A percentile compares a stretch with the other conserved stretches of the same genome.
phyloP scores from a whole-genome alignment of 2,113 vertebrate species.

The Rhinolophus sinicus region DNA sequence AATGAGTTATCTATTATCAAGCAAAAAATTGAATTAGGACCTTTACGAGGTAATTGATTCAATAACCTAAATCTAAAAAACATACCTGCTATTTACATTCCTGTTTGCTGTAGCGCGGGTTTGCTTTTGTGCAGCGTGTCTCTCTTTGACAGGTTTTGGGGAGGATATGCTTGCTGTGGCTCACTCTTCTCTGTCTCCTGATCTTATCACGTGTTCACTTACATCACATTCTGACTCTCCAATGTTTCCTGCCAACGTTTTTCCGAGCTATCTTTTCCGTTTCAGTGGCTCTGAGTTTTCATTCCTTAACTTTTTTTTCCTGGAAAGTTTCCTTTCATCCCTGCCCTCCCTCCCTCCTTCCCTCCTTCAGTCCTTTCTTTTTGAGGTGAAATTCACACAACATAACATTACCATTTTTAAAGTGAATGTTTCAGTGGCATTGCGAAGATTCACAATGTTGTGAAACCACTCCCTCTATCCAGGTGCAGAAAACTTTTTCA shows the following conservation, averaged over 20 bases:
- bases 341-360: neutral
- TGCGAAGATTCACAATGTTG: neutral
- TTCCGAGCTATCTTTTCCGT: constrained; percentile 48
- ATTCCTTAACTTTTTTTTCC: constrained; percentile 50
- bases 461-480: neutral
- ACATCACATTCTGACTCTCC: constrained; percentile 6
- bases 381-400: neutral
- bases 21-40: neutral
- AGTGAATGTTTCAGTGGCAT: neutral
- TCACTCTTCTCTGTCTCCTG: constrained; percentile 72
- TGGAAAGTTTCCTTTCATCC: neutral
- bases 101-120: neutral
- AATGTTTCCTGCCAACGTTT: constrained; percentile 27
- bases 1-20: neutral
- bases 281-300: constrained; percentile 24
- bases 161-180: constrained; percentile 61
- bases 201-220: constrained; percentile 72
- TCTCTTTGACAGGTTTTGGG: constrained; percentile 43
- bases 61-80: neutral
- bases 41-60: constrained; percentile 9
- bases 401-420: neutral
- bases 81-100: neutral
- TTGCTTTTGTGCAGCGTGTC: constrained; percentile 5
- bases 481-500: neutral
- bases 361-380: neutral